These are phyloP conservation scores for Mythimna vitellina DNA, from an alignment of 2,888 invertebrate species.

Conservation along the genomic window DNA sequence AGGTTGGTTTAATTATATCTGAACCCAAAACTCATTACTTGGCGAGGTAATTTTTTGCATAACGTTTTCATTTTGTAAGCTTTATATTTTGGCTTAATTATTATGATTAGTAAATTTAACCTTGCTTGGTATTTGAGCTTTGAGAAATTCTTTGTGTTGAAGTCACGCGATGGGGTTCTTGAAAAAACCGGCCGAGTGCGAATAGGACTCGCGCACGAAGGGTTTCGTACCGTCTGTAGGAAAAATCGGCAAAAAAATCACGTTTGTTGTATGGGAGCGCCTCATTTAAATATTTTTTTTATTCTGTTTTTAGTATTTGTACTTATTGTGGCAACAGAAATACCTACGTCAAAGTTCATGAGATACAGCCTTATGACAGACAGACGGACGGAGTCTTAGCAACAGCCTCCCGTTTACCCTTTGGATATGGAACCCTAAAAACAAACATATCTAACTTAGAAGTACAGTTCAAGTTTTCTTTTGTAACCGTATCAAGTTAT, in stretches of 20 bases:
- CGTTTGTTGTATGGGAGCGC: too few relatives aligned
- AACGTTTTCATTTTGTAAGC: slow-evolving; percentile 42
- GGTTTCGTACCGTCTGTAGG: too few relatives aligned
- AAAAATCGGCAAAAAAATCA: too few relatives aligned
- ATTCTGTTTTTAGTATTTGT: too few relatives aligned
- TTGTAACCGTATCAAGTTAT: background rate
- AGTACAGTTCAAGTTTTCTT: slow-evolving; percentile 4
- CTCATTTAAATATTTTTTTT: too few relatives aligned
- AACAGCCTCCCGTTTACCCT: too few relatives aligned
- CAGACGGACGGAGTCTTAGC: too few relatives aligned
- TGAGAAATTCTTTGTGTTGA: slow-evolving; percentile 22
- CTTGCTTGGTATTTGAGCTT: slow-evolving; percentile 25
- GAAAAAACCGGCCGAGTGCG: background rate
- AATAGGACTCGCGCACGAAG: background rate
- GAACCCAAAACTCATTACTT: slow-evolving; percentile 50
- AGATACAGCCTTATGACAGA: too few relatives aligned
- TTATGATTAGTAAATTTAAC: slow-evolving; percentile 36
- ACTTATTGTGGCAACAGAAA: too few relatives aligned
- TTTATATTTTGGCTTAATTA: slow-evolving; percentile 41
- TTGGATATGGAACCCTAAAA: too few relatives aligned
- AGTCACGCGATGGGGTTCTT: slow-evolving; percentile 43
- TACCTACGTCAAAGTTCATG: too few relatives aligned
- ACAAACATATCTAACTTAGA: background rate
- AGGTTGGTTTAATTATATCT: slow-evolving; percentile 55
- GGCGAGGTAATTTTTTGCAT: slow-evolving; percentile 46